A percentile compares a stretch with the other conserved stretches of the same genome.
Evolutionary conservation across 1,140 invertebrate species (phyloP).

Genomic region (Caenorhabditis latens): DNA sequence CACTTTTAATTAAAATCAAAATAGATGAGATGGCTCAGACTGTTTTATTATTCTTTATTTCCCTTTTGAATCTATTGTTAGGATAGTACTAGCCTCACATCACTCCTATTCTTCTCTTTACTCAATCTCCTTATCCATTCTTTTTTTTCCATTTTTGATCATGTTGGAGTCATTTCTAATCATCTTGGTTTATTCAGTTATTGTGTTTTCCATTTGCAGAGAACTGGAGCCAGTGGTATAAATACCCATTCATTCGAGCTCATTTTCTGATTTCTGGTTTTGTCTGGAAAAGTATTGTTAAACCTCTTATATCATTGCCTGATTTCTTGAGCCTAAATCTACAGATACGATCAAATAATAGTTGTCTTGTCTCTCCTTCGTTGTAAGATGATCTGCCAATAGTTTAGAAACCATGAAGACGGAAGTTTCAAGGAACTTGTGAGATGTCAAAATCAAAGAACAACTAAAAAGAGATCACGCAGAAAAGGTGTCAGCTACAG

Average conservation of each 20-base stretch:
- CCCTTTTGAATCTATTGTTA: neutral
- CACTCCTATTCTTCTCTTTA: neutral
- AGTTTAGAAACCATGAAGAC: no score
- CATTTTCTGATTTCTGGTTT: neutral
- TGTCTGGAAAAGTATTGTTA: neutral
- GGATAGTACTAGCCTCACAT: constrained; percentile 5
- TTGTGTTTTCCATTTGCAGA: neutral
- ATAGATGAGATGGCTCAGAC: constrained; percentile 7
- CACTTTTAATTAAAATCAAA: constrained; percentile 30
- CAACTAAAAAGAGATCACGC: neutral
- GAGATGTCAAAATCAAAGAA: neutral
- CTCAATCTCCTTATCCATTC: neutral
- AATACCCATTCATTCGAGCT: neutral
- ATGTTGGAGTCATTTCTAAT: constrained; percentile 19
- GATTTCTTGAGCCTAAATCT: no score
- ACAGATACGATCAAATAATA: no score
- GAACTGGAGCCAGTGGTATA: neutral
- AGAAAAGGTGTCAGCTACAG: neutral
- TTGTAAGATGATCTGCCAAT: no score
- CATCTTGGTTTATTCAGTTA: neutral
- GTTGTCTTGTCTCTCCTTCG: no score
- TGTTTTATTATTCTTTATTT: constrained; percentile 16
- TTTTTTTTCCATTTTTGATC: constrained; percentile 22
- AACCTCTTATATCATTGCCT: no score
- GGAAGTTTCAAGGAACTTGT: no score